These are phyloP conservation scores for Mastomys natalensis DNA, from an alignment of 2,113 vertebrate genomes.

Conservation along the genomic window DNA sequence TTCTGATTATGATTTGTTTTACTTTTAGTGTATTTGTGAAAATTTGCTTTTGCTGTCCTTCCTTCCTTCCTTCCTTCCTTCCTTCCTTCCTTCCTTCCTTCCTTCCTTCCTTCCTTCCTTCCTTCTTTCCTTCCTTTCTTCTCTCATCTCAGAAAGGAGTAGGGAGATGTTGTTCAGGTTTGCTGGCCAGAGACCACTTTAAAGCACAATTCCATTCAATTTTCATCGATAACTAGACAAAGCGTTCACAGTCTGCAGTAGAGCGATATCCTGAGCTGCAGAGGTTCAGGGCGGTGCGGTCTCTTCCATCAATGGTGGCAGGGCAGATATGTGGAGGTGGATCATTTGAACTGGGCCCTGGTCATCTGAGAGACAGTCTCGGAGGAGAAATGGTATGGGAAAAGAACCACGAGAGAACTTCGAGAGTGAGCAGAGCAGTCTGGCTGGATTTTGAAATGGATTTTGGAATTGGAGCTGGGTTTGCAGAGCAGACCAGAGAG, in stretches of 20 bases:
- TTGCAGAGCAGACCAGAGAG: neutral
- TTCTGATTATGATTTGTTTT: neutral
- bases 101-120: neutral
- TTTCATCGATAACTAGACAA: neutral
- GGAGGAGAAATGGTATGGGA: neutral
- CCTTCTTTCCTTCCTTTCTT: too few relatives aligned
- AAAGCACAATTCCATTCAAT: neutral
- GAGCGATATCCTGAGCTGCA: neutral
- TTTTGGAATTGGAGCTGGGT: neutral
- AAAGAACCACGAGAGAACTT: slow-evolving; percentile 24
- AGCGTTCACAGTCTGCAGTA: neutral
- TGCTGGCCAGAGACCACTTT: neutral
- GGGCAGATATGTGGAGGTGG: neutral
- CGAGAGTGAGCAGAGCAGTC: slow-evolving; percentile 28
- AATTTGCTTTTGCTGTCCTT: neutral
- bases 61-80: neutral
- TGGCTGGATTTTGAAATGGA: neutral
- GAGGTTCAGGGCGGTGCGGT: neutral
- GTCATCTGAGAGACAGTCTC: slow-evolving; percentile 1
- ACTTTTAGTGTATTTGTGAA: neutral
- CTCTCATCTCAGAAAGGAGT: too few relatives aligned
- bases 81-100: neutral
- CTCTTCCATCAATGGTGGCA: neutral
- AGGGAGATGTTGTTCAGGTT: neutral
- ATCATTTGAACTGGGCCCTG: neutral